Conservation (phyloP, 2,888 invertebrate species). For the Xanthorhoe designata region DNA sequence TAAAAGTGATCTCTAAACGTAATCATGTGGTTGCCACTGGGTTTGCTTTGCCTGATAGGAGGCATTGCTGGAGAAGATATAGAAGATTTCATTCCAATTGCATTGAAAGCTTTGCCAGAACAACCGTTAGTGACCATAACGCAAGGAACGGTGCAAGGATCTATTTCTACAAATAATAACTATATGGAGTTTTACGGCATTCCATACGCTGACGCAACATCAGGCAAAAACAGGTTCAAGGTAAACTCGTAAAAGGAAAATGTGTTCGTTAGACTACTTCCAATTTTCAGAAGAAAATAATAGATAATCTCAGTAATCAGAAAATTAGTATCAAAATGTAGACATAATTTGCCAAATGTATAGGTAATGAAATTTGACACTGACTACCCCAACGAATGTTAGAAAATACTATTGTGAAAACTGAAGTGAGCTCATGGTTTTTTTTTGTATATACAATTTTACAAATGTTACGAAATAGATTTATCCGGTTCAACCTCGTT, state of each 20-base stretch:
- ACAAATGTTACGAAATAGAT: neutral
- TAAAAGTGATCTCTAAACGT: slow-evolving; percentile 38
- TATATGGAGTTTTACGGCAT: slow-evolving; percentile 72
- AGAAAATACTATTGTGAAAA: too few relatives aligned
- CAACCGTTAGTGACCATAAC: slow-evolving; percentile 54
- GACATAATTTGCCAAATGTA: too few relatives aligned
- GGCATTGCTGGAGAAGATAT: slow-evolving; percentile 45
- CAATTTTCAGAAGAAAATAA: too few relatives aligned
- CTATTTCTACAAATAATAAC: slow-evolving; percentile 53
- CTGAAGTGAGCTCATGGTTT: too few relatives aligned
- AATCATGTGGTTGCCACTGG: slow-evolving; percentile 56
- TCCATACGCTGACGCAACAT: slow-evolving; percentile 74
- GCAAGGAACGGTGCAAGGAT: slow-evolving; percentile 68
- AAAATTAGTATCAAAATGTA: too few relatives aligned
- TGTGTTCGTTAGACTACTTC: neutral
- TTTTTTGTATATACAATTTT: neutral
- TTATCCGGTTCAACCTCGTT: neutral
- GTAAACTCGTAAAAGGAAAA: slow-evolving; percentile 48
- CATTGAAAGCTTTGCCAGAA: neutral
- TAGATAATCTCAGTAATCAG: too few relatives aligned
- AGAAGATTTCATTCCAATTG: slow-evolving; percentile 12
- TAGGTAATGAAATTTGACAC: too few relatives aligned
- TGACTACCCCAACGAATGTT: too few relatives aligned
- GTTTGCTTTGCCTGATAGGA: slow-evolving; percentile 45
- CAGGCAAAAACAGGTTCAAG: slow-evolving; percentile 72